Evolutionary conservation across 2,797 vertebrate species (phyloP).

Genomic region (Amblyraja radiata): DNA sequence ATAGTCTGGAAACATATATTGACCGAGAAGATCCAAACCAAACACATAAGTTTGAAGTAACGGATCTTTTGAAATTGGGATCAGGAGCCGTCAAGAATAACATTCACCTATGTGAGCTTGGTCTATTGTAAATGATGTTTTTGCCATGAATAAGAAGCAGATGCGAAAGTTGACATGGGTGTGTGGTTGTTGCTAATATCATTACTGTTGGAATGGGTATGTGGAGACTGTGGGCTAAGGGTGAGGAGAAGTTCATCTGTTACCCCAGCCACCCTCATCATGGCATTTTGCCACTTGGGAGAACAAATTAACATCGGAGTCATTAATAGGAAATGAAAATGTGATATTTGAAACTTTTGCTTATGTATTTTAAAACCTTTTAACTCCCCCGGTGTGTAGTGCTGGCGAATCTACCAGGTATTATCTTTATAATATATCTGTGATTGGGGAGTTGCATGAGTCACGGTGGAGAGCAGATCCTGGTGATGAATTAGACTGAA

Average conservation of each 20-base stretch:
- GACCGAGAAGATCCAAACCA: neutral
- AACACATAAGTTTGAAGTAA: neutral
- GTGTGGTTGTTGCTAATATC: conserved; percentile 6
- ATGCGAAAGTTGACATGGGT: neutral
- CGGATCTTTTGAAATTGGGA: conserved; percentile 15
- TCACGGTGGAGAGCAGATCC: neutral
- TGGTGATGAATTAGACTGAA: conserved; percentile 9
- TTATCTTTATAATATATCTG: neutral
- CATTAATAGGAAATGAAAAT: conserved; percentile 34
- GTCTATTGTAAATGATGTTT: conserved; percentile 30
- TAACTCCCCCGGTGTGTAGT: neutral
- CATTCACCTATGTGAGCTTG: conserved; percentile 22
- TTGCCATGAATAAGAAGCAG: conserved; percentile 32
- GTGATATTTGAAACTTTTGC: conserved; percentile 16
- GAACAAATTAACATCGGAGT: conserved; percentile 15
- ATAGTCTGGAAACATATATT: neutral
- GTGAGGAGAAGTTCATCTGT: conserved; percentile 30
- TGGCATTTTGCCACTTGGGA: neutral
- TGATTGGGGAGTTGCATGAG: neutral
- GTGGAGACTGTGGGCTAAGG: conserved; percentile 21
- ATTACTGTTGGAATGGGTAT: conserved; percentile 19
- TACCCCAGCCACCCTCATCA: neutral
- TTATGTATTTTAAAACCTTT: neutral
- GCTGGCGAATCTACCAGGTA: neutral
- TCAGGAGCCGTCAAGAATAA: conserved; percentile 19